Conservation (phyloP, 2,888 invertebrate species). For the Rambutsinella grinnellia region DNA sequence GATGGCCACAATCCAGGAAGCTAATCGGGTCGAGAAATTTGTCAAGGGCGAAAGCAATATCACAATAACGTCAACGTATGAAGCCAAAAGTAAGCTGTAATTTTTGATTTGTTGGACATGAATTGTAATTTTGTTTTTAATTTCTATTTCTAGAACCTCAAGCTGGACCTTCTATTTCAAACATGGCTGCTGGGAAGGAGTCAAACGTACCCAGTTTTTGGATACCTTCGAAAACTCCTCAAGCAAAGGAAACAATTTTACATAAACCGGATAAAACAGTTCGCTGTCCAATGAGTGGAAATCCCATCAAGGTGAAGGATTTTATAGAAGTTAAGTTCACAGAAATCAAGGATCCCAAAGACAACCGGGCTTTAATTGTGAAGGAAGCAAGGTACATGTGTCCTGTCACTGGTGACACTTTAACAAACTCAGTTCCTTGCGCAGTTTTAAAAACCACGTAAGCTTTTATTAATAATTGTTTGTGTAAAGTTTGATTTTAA, state of each 20-base stretch:
- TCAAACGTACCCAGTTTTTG: conserved; percentile 94
- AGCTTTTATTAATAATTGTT: conserved; percentile 69
- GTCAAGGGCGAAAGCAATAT: conserved; percentile 80
- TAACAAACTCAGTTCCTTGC: conserved; percentile 94
- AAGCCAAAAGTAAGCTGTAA: conserved; percentile 49
- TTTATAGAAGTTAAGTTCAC: conserved; percentile 94
- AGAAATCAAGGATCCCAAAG: conserved; percentile 82
- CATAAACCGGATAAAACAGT: conserved; percentile 84
- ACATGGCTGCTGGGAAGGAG: conserved; percentile 82
- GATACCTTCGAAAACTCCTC: conserved; percentile 94
- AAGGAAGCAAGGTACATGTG: conserved; percentile 97
- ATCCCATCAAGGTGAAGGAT: conserved; percentile 90
- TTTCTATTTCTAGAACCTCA: conserved; percentile 37
- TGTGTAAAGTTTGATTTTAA: background rate
- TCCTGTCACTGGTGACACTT: conserved; percentile 94
- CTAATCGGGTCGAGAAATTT: conserved; percentile 82
- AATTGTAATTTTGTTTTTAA: background rate
- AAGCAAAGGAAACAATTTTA: conserved; percentile 80
- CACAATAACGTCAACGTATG: conserved; percentile 52
- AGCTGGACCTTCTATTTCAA: conserved; percentile 77
- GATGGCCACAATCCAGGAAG: conserved; percentile 80
- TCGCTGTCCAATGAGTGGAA: conserved; percentile 87
- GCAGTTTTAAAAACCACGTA: conserved; percentile 91
- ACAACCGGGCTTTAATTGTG: conserved; percentile 86
- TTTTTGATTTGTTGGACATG: background rate